Evolutionary conservation across 2,888 invertebrate genomes (phyloP), one percentile per base, ranked within the genome.

Genomic region (Apodemia duryi): DNA sequence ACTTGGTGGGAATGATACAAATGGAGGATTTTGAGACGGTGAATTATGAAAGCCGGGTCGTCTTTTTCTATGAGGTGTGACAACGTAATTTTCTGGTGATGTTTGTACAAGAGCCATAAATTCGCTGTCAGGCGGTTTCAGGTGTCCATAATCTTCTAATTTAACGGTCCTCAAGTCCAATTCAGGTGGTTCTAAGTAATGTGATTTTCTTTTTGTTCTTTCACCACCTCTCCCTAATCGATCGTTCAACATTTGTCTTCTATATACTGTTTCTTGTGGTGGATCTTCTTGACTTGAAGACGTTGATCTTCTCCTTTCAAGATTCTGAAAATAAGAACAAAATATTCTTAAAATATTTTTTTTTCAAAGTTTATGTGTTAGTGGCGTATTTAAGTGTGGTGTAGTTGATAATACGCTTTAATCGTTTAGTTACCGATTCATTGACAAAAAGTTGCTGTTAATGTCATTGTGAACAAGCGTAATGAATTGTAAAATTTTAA

Each of bases 1-100:
- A 72, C 95, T 95, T 65, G 95, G 95, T 73, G 95, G 94, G 80
- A 96, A 96, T 67, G 97, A 96, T 71, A 97, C 96, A 79, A 97
- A 97, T 52, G 97, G 96, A 69, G 96, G 96, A 86, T 97, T 97
- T 80, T 97, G 97, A 70, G 96, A 95, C 29, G 97, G 97, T 49
- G 97, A 95, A 79, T 97, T 97, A 82, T 97, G 96, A 77, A 97
- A 97, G 63, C 97, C 97, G 1, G 97, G 97, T 80, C 97, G 92
- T 81, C 97, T 93, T 88, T 97, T 97, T 74, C 97, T 92, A 88
- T 97, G 97, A 11, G 97, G 97, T 46, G 97, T 97, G 32, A 97
- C 97, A 57, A 97, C 96, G 78, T 97, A 97, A 76, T 96, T 96
- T 82, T 96, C 96, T 0, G 96, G 96, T 66, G 96, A 95, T 3